phyloP scores from a whole-genome alignment of 2,113 vertebrate genomes.

The Cyanistes caeruleus region DNA sequence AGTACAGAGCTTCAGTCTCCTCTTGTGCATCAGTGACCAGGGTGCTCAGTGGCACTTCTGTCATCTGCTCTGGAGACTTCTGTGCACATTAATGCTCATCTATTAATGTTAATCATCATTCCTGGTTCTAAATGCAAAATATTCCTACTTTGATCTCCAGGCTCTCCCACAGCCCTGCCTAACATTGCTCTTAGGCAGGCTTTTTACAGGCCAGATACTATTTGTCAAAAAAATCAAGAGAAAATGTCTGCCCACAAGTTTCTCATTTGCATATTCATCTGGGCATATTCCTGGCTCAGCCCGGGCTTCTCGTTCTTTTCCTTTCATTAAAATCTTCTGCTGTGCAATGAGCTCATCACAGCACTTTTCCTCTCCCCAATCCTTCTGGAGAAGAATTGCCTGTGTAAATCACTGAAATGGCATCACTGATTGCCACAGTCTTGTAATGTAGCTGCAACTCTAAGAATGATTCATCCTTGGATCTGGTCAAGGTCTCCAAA shows the following conservation, averaged over 20 bases:
- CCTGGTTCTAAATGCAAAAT: neutral
- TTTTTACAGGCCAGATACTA: neutral
- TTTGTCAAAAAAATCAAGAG: neutral
- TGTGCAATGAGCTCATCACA: constrained; percentile 24
- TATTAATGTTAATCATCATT: neutral
- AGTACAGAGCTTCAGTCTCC: neutral
- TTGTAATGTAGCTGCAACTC: constrained; percentile 8
- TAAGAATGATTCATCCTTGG: constrained; percentile 14
- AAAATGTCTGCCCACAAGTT: neutral
- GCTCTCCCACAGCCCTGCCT: neutral
- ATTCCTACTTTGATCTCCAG: neutral
- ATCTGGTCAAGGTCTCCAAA: constrained; percentile 46
- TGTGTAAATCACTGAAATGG: constrained; percentile 57
- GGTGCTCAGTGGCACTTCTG: neutral
- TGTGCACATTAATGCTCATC: neutral
- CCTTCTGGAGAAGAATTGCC: neutral
- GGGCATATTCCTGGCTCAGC: neutral
- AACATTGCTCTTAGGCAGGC: neutral
- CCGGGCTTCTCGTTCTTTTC: neutral
- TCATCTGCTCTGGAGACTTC: neutral
- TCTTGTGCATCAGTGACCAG: neutral
- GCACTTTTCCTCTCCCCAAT: neutral
- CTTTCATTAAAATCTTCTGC: constrained; percentile 31
- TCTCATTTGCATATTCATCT: constrained; percentile 28
- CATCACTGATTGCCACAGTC: constrained; percentile 30